Evolutionary conservation across 2,888 invertebrate genomes (phyloP).

Genomic region (Drosophila gaucha): DNA sequence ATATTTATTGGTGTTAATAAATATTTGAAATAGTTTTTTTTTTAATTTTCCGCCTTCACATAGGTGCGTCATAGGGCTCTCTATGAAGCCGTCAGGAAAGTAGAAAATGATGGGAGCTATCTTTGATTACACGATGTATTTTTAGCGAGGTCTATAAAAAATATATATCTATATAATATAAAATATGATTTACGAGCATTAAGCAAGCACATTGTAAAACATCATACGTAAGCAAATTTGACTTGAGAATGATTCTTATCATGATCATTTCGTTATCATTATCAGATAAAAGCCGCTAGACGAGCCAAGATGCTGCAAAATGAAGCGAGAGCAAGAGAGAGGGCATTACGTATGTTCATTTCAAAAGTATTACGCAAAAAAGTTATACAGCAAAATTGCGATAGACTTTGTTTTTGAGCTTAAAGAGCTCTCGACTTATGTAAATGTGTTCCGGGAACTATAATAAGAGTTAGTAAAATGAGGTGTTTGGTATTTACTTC

Average conservation of each 20-base stretch:
- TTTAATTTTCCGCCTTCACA: no score
- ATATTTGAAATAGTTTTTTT: no score
- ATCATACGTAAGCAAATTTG: slow-evolving; percentile 56
- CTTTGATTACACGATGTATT: slow-evolving; percentile 39
- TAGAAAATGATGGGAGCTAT: background rate
- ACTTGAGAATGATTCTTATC: slow-evolving; percentile 41
- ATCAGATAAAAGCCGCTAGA: slow-evolving; percentile 25
- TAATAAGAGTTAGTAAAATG: background rate
- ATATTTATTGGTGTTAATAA: background rate
- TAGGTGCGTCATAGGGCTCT: no score
- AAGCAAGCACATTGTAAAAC: slow-evolving; percentile 61
- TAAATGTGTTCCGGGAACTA: background rate
- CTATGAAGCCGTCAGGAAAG: no score
- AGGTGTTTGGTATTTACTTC: background rate
- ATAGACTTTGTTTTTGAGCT: slow-evolving; percentile 29
- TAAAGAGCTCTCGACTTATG: slow-evolving; percentile 14
- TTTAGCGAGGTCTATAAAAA: slow-evolving; percentile 46
- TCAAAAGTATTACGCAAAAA: slow-evolving; percentile 40
- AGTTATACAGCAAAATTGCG: slow-evolving; percentile 21
- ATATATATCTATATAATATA: slow-evolving; percentile 24
- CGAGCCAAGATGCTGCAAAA: slow-evolving; percentile 15
- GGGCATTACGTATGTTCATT: background rate
- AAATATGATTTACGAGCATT: slow-evolving; percentile 27
- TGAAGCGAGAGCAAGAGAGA: background rate
- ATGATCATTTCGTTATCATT: slow-evolving; percentile 38